phyloP scores from a whole-genome alignment of 92 coral and sea anemone genomes.

The Paragorgia papillata region DNA sequence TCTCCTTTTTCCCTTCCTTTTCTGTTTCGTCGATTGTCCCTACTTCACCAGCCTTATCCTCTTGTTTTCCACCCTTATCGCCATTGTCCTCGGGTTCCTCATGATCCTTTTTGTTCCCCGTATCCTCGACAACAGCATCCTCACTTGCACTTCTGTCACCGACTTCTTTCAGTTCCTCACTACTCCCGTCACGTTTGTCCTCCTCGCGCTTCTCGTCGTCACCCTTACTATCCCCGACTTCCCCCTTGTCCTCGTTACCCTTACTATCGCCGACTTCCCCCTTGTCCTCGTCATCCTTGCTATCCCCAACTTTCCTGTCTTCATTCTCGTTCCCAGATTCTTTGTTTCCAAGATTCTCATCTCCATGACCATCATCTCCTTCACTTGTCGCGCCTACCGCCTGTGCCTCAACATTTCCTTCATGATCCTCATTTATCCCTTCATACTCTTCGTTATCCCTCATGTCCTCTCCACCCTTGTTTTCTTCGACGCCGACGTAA shows the following conservation, averaged over 20 bases:
- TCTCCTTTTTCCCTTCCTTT: conserved; percentile 2
- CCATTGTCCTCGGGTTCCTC: conserved; percentile 55
- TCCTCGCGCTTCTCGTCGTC: neutral
- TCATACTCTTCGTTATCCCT: neutral
- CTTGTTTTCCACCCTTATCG: conserved; percentile 1
- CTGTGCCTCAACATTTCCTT: neutral
- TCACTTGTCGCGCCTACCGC: neutral
- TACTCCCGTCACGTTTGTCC: neutral
- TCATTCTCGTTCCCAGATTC: neutral
- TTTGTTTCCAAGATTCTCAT: neutral
- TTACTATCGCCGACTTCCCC: too few species aligned
- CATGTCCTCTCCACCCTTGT: conserved; percentile 31
- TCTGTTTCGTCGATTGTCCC: neutral
- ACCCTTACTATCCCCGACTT: neutral
- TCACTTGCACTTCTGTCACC: conserved; percentile 24
- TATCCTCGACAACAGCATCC: neutral
- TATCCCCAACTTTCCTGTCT: neutral
- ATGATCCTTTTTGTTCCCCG: conserved; percentile 18
- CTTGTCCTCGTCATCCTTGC: neutral
- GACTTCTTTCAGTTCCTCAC: conserved; percentile 23
- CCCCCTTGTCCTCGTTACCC: conserved; percentile 4
- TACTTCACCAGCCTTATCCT: neutral
- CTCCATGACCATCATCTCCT: neutral
- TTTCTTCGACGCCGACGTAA: conserved; percentile 49
- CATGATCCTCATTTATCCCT: neutral